phyloP scores from a whole-genome alignment of 2,797 vertebrate species.

The Alfaro cultratus region DNA sequence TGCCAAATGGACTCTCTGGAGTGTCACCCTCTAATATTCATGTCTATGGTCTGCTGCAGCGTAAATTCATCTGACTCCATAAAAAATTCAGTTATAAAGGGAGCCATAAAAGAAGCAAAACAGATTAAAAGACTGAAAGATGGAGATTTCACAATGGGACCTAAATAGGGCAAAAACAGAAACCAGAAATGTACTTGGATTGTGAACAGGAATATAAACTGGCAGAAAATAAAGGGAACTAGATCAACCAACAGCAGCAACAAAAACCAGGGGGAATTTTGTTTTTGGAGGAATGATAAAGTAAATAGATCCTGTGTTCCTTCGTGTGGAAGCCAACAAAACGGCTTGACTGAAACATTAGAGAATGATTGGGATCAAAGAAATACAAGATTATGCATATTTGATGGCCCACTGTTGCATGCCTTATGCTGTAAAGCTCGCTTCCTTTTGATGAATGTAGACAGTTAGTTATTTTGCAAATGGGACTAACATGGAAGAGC shows the following conservation, averaged over 20 bases:
- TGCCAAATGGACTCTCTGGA: constrained; percentile 18
- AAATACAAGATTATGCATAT: constrained; percentile 64
- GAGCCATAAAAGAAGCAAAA: constrained; percentile 14
- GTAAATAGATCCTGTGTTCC: constrained; percentile 39
- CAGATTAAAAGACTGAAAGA: constrained; percentile 25
- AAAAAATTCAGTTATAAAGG: constrained; percentile 1
- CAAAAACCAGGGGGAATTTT: constrained; percentile 35
- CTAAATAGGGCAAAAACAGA: constrained; percentile 20
- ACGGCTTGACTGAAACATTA: constrained; percentile 54
- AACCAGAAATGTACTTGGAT: constrained; percentile 26
- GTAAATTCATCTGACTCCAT: constrained; percentile 23
- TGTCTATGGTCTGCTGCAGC: constrained; percentile 20
- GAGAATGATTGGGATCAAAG: constrained; percentile 64
- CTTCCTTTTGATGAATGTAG: constrained; percentile 51
- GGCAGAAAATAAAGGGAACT: constrained; percentile 29
- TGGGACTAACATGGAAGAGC: constrained; percentile 41
- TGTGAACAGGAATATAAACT: constrained; percentile 19
- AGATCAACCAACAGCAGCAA: constrained; percentile 41
- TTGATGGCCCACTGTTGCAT: constrained; percentile 50
- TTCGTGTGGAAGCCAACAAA: constrained; percentile 43
- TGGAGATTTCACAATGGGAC: constrained; percentile 19
- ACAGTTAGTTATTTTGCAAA: constrained; percentile 61
- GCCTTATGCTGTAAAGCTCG: constrained; percentile 26
- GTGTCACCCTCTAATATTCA: constrained; percentile 34
- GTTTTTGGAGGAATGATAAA: constrained; percentile 34